Evolutionary conservation across 2,797 vertebrate genomes (phyloP).

Genomic region (Hippocampus kuda): DNA sequence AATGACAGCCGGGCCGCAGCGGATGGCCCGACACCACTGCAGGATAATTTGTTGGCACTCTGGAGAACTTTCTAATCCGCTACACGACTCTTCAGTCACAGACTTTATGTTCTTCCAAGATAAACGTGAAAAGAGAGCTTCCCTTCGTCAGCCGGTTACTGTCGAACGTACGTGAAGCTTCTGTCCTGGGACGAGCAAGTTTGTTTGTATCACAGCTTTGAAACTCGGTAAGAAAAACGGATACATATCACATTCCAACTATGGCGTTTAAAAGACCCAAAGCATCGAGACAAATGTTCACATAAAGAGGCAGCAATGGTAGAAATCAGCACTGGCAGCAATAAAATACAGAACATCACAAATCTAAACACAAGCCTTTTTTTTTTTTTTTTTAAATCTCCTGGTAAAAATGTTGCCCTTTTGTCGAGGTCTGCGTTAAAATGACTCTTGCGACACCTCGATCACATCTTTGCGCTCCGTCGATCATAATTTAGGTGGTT

Average conservation of each 20-base stretch:
- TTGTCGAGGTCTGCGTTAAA: conserved; percentile 21
- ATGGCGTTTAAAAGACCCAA: conserved; percentile 43
- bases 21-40: conserved; percentile 24
- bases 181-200: conserved; percentile 21
- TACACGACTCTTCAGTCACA: conserved; percentile 49
- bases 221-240: conserved; percentile 22
- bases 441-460: conserved; percentile 41
- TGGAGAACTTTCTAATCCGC: conserved; percentile 39
- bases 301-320: conserved; percentile 65
- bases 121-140: background rate
- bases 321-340: conserved; percentile 61
- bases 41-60: conserved; percentile 41
- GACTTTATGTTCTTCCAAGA: conserved; percentile 9
- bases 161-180: conserved; percentile 11
- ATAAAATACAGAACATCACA: conserved; percentile 57
- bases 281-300: conserved; percentile 45
- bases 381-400: conserved; percentile 12
- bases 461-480: conserved; percentile 40
- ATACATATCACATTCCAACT: conserved; percentile 44
- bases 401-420: conserved; percentile 38
- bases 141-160: conserved; percentile 13
- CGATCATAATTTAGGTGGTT: background rate
- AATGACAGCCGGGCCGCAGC: conserved; percentile 38
- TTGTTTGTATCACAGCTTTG: conserved; percentile 41
- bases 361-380: conserved; percentile 49